A percentile compares a stretch with the other conserved stretches of the same genome.
These are phyloP conservation scores for Eidolon dupreanum DNA, from an alignment of 2,797 vertebrate species.

Conservation along the genomic window DNA sequence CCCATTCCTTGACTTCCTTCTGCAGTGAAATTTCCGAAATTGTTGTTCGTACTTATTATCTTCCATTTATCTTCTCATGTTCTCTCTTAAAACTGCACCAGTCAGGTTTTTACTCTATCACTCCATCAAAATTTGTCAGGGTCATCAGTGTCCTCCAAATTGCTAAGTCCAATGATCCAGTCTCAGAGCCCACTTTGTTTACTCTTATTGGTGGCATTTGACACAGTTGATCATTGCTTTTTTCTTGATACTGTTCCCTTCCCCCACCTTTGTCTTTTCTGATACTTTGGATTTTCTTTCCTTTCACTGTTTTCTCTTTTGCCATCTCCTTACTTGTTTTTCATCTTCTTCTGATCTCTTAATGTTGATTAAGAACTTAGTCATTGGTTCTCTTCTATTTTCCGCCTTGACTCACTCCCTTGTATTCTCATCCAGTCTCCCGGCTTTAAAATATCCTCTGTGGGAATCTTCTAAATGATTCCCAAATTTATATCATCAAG, in stretches of 20 bases:
- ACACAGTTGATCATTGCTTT: neutral
- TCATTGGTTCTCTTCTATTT: neutral
- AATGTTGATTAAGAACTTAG: neutral
- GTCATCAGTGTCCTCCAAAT: neutral
- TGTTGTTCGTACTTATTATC: neutral
- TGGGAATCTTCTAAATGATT: neutral
- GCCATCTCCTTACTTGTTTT: neutral
- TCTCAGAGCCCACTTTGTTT: neutral
- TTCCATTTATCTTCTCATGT: neutral
- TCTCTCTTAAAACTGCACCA: neutral
- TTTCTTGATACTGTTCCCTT: neutral
- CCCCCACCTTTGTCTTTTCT: neutral
- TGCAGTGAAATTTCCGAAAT: neutral
- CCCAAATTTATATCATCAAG: neutral
- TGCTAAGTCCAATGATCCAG: neutral
- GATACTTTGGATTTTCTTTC: neutral
- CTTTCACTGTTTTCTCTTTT: neutral
- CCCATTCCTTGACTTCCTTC: neutral
- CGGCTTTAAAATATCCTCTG: neutral
- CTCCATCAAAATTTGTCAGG: neutral
- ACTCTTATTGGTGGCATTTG: neutral
- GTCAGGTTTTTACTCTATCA: neutral
- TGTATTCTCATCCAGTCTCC: neutral
- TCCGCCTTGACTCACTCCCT: neutral
- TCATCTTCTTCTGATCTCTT: neutral